Base-by-base conservation (phyloP, 2,797 vertebrate genomes). In the Intellagama lesueurii region DNA sequence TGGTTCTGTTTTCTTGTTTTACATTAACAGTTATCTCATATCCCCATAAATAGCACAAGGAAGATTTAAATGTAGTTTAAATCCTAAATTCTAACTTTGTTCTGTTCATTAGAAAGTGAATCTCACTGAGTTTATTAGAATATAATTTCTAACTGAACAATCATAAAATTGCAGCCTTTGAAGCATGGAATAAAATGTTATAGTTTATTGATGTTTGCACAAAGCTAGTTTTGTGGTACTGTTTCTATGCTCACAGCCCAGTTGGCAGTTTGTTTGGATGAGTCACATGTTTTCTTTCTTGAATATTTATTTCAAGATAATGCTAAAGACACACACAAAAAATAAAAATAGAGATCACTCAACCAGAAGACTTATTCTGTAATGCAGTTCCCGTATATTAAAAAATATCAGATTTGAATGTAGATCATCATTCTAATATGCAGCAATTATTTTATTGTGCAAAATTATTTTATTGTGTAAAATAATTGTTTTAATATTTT, bases 401-500 rank as follows among this genome's bases (percentile, higher is more conserved):
- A 56, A 64, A 19, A 22, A 64, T 64, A 64, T 17, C 60, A 19
- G 12, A 64, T 64, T 64, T 64, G 17, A 64, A 64, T 64, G 60
- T 64, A 64, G 60, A 64, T 64, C 60, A 64, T 22, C 19, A 19
- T 64, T 64, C 19, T 64, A 2, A 64, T 64, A 64, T 64, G 60
- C 60, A 64, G 73, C 85, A 14, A 30, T 92, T 88, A 92, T 93
- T 47, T 81, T 88, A 68, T 87, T 16, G 85, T 32, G 81, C 60
- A 92, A 93, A 83, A 73, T 92, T 86, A 94, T 87, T 88, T 80
- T 88, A 68, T 87, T 16, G 85, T 32, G 81, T 60, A 92, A 93
- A 83, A 73, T 92, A 86, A 94, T 87, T 88, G 69, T 85, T 89
- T 52, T 90, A 11, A 1, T 40, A 47, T 96, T 35, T 97, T 94